A percentile compares a stretch with the other conserved stretches of the same genome.
Evolutionary conservation across 2,888 invertebrate genomes (phyloP).

Genomic region (Rotaria macrura): DNA sequence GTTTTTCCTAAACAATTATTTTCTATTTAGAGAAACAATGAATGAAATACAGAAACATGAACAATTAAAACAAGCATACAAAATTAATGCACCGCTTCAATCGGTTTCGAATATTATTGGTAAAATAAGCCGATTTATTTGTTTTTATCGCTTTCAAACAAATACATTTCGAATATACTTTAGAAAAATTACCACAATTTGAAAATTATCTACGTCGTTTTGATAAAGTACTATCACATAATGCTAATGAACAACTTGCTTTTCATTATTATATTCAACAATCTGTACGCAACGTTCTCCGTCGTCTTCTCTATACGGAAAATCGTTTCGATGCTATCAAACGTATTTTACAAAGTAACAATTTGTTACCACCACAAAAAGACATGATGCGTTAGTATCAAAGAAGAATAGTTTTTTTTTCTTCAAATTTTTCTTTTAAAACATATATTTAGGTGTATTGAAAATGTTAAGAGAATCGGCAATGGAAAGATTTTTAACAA

Average conservation of each 20-base stretch:
- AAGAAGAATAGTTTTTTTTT: too few relatives aligned
- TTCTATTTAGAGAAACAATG: background rate
- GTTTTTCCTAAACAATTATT: background rate
- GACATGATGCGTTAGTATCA: background rate
- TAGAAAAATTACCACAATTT: conserved; percentile 4
- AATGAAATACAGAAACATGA: background rate
- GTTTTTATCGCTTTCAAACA: background rate
- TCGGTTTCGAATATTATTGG: background rate
- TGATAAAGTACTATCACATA: background rate
- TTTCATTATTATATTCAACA: conserved; percentile 20
- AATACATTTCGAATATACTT: background rate
- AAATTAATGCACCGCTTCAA: background rate
- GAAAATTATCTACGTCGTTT: background rate
- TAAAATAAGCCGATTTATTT: background rate
- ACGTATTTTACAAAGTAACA: background rate
- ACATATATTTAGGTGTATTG: background rate
- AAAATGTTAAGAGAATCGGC: background rate
- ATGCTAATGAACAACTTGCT: background rate
- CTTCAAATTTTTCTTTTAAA: background rate
- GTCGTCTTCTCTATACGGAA: background rate
- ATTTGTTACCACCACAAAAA: background rate
- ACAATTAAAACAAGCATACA: background rate
- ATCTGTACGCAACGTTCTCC: background rate
- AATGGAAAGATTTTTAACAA: conserved; percentile 12
- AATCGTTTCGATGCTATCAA: background rate